Conservation (phyloP, 53 echinoderm and acorn worm genomes). For the Henricia sp. region DNA sequence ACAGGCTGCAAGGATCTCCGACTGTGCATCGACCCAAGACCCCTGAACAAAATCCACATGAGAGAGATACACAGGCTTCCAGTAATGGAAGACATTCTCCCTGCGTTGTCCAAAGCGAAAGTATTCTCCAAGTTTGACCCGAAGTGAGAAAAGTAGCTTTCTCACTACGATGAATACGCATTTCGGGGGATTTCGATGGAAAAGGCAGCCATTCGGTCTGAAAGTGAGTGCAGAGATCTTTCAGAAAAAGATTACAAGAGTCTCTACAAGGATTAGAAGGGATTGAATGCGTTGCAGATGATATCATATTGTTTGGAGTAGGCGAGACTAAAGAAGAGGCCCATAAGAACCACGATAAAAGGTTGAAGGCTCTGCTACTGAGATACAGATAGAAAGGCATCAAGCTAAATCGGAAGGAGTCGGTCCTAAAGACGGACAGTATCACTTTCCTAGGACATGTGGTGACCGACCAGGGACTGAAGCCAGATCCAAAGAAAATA, state of each 20-base stretch:
- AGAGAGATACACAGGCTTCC: constrained; percentile 52
- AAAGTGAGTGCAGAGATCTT: constrained; percentile 64
- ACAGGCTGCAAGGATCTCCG: constrained; percentile 21
- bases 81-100: constrained; percentile 64
- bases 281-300: constrained; percentile 63
- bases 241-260: constrained; percentile 40
- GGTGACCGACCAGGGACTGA: constrained; percentile 56
- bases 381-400: constrained; percentile 61
- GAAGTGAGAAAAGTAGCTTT: constrained; percentile 32
- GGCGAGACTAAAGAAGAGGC: constrained; percentile 36
- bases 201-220: constrained; percentile 63
- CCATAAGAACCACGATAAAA: constrained; percentile 44
- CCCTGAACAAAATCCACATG: constrained; percentile 56
- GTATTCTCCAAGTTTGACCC: constrained; percentile 61
- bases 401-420: constrained; percentile 51
- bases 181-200: constrained; percentile 59
- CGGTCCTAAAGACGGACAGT: constrained; percentile 24
- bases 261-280: constrained; percentile 51
- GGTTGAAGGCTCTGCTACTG: constrained; percentile 55
- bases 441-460: constrained; percentile 66
- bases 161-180: constrained; percentile 62
- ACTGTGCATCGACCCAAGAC: constrained; percentile 55
- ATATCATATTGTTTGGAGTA: constrained; percentile 60
- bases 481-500: constrained; percentile 63
- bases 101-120: constrained; percentile 54